A percentile compares a stretch with the other conserved stretches of the same genome.
Evolutionary conservation across 2,797 vertebrate species (phyloP).

Genomic region (Tauraco hartlaubi): DNA sequence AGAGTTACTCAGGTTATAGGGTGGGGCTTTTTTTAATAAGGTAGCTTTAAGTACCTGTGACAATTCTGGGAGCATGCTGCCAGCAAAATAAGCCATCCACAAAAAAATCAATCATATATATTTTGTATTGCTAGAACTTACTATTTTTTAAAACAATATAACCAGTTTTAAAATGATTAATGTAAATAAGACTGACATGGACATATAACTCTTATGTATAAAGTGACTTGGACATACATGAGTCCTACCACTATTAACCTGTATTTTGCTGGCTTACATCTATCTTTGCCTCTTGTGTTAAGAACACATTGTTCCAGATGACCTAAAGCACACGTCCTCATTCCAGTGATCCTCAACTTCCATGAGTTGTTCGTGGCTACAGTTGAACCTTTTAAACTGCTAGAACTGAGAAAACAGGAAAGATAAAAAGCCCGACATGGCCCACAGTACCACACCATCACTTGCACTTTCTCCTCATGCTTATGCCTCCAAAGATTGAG

Average conservation of each 20-base stretch:
- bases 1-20: neutral
- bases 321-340: neutral
- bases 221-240: neutral
- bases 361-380: neutral
- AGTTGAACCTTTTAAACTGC: neutral
- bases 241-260: neutral
- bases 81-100: neutral
- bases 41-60: neutral
- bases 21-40: neutral
- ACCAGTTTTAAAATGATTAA: neutral
- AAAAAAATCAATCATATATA: neutral
- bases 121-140: neutral
- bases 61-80: neutral
- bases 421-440: neutral
- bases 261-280: neutral
- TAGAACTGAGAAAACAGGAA: conserved; percentile 32
- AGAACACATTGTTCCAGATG: neutral
- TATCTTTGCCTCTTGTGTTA: neutral
- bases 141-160: neutral
- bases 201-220: neutral
- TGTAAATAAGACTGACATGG: neutral
- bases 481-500: neutral
- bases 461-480: conserved; percentile 52
- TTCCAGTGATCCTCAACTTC: neutral
- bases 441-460: neutral